Conservation (phyloP, 2,113 vertebrate genomes). For the Todiramphus chloris region DNA sequence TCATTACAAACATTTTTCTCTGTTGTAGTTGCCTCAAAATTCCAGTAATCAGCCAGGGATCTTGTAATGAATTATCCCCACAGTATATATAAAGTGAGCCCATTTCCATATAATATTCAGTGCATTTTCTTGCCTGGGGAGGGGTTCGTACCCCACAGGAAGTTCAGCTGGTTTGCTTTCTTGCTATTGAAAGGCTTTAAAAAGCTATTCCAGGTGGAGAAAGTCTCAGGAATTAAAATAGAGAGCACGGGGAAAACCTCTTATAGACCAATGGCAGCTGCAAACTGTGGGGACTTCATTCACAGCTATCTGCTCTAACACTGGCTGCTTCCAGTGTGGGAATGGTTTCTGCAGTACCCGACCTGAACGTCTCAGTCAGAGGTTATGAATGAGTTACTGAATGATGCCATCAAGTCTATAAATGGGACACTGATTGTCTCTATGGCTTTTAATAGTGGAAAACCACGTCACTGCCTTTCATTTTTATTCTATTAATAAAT, state of each 20-base stretch:
- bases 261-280: not conserved
- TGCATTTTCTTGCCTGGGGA: not conserved
- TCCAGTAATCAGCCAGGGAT: not conserved
- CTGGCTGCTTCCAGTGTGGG: not conserved
- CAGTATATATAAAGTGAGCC: not conserved
- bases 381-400: conserved; percentile 22
- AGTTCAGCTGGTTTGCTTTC: not conserved
- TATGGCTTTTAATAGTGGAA: conserved; percentile 33
- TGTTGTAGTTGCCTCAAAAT: not conserved
- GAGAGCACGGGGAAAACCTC: not conserved
- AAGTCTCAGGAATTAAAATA: not conserved
- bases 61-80: not conserved
- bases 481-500: conserved; percentile 63
- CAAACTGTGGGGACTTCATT: not conserved
- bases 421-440: conserved; percentile 4
- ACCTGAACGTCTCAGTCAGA: not conserved
- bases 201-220: conserved; percentile 45
- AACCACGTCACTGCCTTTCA: conserved; percentile 51
- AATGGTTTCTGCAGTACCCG: not conserved
- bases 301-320: not conserved
- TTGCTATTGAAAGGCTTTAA: conserved; percentile 2
- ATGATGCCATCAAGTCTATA: not conserved
- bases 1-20: not conserved
- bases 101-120: not conserved
- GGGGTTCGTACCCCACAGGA: not conserved